Evolutionary conservation across 2,888 invertebrate genomes (phyloP), one percentile per base, ranked within the genome.

Genomic region (Eulithis prunata): DNA sequence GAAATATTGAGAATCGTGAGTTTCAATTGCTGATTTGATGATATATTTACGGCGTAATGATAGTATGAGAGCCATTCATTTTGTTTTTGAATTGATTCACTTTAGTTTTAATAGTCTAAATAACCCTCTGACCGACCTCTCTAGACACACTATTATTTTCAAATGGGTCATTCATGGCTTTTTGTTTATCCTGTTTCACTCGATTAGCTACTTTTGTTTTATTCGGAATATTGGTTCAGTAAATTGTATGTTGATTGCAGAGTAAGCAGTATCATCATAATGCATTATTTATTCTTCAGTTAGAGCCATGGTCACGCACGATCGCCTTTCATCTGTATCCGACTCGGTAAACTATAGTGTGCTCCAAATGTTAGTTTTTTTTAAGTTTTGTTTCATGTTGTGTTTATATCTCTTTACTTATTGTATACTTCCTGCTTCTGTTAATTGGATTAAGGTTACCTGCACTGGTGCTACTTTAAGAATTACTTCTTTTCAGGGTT

Each of bases 1-100:
- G 83, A 85, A 85, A 85, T 86, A 88, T 86, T 82, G 83, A 75
- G 71, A 77, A 76, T 84, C 85, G 83, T 85, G 83, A 80, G 77
- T 69, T 75, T 76, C 69, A 69, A 71, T 75, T 75, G 72, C 75
- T 69, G 74, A 76, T 78, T 77, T 70, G 77, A 72, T 79, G 75
- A 78, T 76, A 72, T 77, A 72, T 74, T 75, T 71, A 68, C 66
- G 53, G 69, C 61, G 66, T 72, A 71, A 68, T 71, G 65, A 70
- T 60, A 63, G 61, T 71, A 69, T 70, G 65, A 63, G 53, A 49
- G 43, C 54, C 66, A 57, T 69, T 64, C 60, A 56, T 65, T 49
- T 68, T 59, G 47, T 41, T 47, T 55, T 55, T 67, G 56, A 49
- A 55, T 64, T 64, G 47, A 28, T 28, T 38, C 57, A 62, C 38